These are phyloP conservation scores for Papilio polytes DNA, from an alignment of 1,140 invertebrate genomes.

Conservation along the genomic window DNA sequence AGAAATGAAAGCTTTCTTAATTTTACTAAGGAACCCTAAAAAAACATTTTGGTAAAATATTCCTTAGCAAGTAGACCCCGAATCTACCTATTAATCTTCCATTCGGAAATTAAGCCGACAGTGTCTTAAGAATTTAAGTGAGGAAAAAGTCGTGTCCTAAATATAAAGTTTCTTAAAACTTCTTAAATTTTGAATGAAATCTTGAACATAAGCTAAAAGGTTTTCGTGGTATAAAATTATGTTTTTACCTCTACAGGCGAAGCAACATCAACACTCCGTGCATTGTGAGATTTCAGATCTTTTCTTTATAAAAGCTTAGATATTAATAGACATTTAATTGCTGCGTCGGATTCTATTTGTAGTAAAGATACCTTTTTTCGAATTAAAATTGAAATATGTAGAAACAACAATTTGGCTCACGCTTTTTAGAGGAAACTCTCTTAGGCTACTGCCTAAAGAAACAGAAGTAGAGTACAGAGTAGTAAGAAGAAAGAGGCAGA, in stretches of 20 bases:
- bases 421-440: no score
- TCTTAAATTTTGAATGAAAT: constrained; percentile 24
- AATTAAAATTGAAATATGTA: no score
- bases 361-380: no score
- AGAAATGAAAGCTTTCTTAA: neutral
- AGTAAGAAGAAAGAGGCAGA: no score
- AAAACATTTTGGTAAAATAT: constrained; percentile 11
- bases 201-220: constrained; percentile 19
- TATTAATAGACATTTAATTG: neutral
- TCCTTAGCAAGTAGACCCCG: neutral
- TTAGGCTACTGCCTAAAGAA: no score
- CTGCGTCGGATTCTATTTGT: no score
- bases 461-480: no score
- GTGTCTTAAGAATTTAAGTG: constrained; percentile 24
- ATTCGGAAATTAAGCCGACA: constrained; percentile 27
- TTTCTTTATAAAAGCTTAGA: neutral
- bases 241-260: neutral
- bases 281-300: neutral
- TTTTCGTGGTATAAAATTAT: constrained; percentile 16
- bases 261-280: neutral
- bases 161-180: constrained; percentile 22
- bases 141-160: constrained; percentile 23
- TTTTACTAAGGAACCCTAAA: constrained; percentile 4
- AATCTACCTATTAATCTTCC: constrained; percentile 29
- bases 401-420: no score